phyloP scores from a whole-genome alignment of 2,113 vertebrate genomes.

The Aphelocoma coerulescens region DNA sequence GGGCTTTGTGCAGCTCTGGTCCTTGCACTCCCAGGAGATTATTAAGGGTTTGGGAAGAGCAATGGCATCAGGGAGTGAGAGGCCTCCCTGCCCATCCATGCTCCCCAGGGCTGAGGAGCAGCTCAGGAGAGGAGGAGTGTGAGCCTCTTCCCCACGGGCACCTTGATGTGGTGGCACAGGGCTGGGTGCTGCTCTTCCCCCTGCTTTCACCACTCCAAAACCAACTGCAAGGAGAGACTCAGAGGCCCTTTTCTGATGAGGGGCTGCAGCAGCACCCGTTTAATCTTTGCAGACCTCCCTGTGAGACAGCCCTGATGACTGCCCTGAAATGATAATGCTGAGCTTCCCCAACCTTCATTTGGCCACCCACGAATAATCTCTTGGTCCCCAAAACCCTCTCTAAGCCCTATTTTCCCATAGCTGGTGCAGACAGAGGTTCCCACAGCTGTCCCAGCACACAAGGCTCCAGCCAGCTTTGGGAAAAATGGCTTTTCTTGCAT shows the following conservation, averaged over 20 bases:
- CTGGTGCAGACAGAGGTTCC: neutral
- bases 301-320: neutral
- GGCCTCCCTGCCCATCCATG: neutral
- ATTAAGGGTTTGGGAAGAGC: neutral
- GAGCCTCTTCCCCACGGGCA: neutral
- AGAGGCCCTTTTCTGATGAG: neutral
- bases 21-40: neutral
- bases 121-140: neutral
- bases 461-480: neutral
- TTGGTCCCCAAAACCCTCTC: neutral
- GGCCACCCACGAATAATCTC: neutral
- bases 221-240: neutral
- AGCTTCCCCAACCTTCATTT: neutral
- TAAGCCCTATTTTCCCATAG: neutral
- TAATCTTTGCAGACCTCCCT: neutral
- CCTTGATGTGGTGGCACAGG: neutral
- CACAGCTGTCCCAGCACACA: neutral
- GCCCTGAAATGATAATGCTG: neutral
- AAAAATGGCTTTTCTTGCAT: neutral
- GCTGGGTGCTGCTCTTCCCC: neutral
- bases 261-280: neutral
- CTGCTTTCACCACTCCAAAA: neutral
- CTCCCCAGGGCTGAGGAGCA: neutral
- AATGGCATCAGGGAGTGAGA: fast-evolving
- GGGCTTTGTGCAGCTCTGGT: neutral